Percentiles rank a stretch among this genome's conserved stretches.
phyloP scores from a whole-genome alignment of 1,140 invertebrate species.

The Magallana angulata region DNA sequence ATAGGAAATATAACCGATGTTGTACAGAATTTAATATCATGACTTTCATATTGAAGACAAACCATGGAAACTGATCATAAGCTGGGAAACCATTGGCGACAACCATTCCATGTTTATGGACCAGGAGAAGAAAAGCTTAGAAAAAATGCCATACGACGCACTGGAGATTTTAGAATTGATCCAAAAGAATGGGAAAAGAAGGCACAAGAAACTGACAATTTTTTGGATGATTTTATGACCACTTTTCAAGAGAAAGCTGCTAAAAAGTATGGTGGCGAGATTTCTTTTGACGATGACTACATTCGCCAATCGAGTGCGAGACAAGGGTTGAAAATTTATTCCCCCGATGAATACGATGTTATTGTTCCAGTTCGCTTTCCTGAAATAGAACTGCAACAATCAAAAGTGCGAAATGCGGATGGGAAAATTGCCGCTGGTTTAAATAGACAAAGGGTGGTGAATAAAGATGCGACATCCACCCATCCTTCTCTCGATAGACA shows the following conservation, averaged over 20 bases:
- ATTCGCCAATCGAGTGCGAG: background rate
- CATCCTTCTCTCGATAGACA: background rate
- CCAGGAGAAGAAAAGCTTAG: background rate
- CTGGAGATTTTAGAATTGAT: background rate
- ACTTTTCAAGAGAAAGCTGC: background rate
- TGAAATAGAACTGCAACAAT: background rate
- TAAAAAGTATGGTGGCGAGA: background rate
- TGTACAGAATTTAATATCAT: too few relatives aligned
- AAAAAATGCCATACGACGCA: background rate
- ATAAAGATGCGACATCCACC: background rate
- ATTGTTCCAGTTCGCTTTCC: background rate
- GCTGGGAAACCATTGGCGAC: background rate
- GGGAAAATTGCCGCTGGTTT: background rate
- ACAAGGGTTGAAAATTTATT: background rate
- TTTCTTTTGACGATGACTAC: background rate
- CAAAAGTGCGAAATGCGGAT: background rate
- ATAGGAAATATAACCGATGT: too few relatives aligned
- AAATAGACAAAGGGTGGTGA: background rate
- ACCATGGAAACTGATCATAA: background rate
- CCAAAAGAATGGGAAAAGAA: background rate
- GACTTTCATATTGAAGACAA: background rate
- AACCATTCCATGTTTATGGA: conserved; percentile 5
- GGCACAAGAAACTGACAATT: background rate
- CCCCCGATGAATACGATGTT: background rate
- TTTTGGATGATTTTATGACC: background rate